Conservation (phyloP, 2,888 invertebrate genomes). For the Dichetophora obliterata region DNA sequence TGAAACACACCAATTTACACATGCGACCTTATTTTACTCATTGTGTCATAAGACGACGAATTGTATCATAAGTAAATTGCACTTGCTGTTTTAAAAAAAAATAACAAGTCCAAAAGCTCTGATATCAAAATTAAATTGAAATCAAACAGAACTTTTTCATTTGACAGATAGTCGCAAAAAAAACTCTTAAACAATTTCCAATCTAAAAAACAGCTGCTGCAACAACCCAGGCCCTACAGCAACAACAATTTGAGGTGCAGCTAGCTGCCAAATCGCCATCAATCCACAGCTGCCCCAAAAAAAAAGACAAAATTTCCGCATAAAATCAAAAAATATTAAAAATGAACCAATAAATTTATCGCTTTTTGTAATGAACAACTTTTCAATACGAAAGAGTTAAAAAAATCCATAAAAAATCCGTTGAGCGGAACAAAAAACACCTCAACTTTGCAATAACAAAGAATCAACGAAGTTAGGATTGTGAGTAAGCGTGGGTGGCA, state of each 20-base stretch:
- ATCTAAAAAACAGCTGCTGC: slow-evolving; percentile 22
- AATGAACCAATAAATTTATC: background rate
- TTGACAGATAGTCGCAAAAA: background rate
- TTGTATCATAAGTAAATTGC: too few relatives aligned
- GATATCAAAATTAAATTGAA: background rate
- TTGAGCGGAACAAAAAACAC: background rate
- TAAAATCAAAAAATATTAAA: background rate
- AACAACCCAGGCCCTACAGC: background rate
- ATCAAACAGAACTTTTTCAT: slow-evolving; percentile 5
- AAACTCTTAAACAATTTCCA: background rate
- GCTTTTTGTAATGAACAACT: background rate
- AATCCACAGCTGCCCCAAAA: slow-evolving; percentile 9
- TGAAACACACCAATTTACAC: too few relatives aligned
- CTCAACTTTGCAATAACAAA: background rate
- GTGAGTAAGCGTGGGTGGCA: background rate
- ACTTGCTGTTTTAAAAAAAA: background rate
- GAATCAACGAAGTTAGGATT: background rate
- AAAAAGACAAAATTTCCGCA: background rate
- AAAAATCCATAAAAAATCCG: background rate
- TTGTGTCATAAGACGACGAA: too few relatives aligned
- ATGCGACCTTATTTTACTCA: too few relatives aligned
- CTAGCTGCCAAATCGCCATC: background rate
- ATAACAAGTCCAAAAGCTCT: background rate
- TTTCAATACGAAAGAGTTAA: background rate
- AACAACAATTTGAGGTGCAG: background rate